Conservation (phyloP, 2,888 invertebrate species). For the Meteorus cinctellus region DNA sequence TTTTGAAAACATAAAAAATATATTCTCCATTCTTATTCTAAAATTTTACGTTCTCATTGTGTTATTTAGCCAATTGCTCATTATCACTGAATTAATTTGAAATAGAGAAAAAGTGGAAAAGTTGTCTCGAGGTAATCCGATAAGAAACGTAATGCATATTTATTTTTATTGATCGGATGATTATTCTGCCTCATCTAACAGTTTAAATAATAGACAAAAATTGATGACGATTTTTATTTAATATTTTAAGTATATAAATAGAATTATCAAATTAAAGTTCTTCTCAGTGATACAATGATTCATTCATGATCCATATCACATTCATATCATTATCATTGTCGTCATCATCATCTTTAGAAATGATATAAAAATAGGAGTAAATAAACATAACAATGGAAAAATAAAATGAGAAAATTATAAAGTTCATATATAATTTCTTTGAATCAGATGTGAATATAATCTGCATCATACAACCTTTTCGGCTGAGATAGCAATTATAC, state of each 20-base stretch:
- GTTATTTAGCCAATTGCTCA: too few species aligned
- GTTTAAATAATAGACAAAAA: too few species aligned
- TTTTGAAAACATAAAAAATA: neutral
- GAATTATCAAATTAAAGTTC: neutral
- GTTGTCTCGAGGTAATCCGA: too few species aligned
- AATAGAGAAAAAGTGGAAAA: too few species aligned
- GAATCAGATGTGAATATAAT: neutral
- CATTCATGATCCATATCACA: neutral
- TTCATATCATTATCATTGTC: neutral
- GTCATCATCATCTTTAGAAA: neutral
- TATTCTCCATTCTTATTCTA: too few species aligned
- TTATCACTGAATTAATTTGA: too few species aligned
- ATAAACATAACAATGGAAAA: neutral
- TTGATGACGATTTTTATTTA: too few species aligned
- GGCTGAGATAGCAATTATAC: conserved; percentile 11
- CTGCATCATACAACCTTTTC: neutral
- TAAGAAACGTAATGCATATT: too few species aligned
- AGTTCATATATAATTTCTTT: neutral
- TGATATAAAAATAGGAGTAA: neutral
- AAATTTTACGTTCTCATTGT: too few species aligned
- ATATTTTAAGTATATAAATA: neutral
- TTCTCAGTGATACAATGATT: neutral
- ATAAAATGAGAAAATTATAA: neutral
- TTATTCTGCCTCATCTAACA: too few species aligned
- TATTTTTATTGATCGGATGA: too few species aligned